phyloP scores from a whole-genome alignment of 2,888 invertebrate genomes.

The Volucella inanis region DNA sequence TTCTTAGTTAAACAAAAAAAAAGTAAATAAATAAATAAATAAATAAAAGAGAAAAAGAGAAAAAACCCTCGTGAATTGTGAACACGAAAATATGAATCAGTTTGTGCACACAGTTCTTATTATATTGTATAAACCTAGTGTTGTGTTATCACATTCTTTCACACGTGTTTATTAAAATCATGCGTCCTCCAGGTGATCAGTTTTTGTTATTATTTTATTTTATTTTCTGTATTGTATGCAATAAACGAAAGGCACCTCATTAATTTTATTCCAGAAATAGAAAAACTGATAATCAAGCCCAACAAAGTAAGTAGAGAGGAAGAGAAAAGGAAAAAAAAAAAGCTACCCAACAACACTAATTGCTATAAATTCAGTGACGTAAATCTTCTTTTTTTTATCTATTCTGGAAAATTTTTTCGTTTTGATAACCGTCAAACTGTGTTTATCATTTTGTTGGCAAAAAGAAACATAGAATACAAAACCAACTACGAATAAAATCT shows the following conservation, averaged over 20 bases:
- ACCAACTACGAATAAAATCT: not conserved
- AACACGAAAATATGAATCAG: conserved; percentile 16
- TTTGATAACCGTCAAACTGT: conserved; percentile 10
- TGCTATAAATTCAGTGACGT: conserved; percentile 39
- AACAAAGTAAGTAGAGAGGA: conserved; percentile 15
- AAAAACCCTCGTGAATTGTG: conserved; percentile 27
- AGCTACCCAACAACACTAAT: conserved; percentile 13
- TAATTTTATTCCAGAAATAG: conserved; percentile 40
- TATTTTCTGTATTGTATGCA: not conserved
- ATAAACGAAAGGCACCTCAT: conserved; percentile 26
- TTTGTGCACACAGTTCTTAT: conserved; percentile 35
- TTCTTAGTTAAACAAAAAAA: not conserved
- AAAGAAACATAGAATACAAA: not conserved
- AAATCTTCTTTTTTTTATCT: conserved; percentile 40
- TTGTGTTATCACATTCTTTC: conserved; percentile 32
- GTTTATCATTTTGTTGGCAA: not conserved
- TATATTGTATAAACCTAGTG: not conserved
- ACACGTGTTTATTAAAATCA: conserved; percentile 41
- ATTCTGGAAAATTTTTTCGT: conserved; percentile 26
- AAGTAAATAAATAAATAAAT: too few relatives aligned
- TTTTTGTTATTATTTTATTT: conserved; percentile 1
- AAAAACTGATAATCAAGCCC: conserved; percentile 35
- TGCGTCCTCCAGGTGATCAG: conserved; percentile 47
- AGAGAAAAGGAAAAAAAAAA: not conserved
- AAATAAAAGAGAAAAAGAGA: not conserved